A percentile compares a stretch with the other conserved stretches of the same genome.
These are phyloP conservation scores for Pluvianellus socialis DNA, from an alignment of 2,113 vertebrate genomes.

Conservation along the genomic window DNA sequence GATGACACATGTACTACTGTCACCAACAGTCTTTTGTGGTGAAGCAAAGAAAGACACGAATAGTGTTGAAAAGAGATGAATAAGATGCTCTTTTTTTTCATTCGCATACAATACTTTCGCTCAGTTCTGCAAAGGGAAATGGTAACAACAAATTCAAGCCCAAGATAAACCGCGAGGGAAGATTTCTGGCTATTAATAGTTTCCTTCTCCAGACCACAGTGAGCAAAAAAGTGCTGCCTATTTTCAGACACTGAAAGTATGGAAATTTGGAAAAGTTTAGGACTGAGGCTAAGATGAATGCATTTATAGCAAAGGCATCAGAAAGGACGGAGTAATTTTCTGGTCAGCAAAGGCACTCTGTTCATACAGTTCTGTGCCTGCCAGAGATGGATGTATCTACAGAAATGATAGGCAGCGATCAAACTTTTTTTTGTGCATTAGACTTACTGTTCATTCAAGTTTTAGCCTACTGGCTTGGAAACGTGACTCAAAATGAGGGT, in stretches of 20 bases:
- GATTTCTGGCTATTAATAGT: background rate
- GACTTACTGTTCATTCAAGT: background rate
- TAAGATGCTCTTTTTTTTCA: background rate
- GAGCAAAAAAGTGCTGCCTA: background rate
- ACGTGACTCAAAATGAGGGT: background rate
- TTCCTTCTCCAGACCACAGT: background rate
- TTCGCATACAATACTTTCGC: fast-evolving
- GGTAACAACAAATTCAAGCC: background rate
- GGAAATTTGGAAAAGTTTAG: background rate
- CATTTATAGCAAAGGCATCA: background rate
- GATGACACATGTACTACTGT: background rate
- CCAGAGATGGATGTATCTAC: background rate
- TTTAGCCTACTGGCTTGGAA: background rate
- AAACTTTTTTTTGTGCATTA: background rate
- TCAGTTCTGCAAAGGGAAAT: background rate
- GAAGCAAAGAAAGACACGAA: background rate
- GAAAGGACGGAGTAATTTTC: background rate
- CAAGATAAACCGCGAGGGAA: background rate
- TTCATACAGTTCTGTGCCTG: background rate
- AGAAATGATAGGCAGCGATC: background rate
- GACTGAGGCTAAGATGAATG: background rate
- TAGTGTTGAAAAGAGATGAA: background rate
- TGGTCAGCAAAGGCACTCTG: background rate
- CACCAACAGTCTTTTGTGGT: background rate
- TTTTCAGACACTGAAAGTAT: background rate